Evolutionary conservation across 2,113 vertebrate species (phyloP).

Genomic region (Indri indri): DNA sequence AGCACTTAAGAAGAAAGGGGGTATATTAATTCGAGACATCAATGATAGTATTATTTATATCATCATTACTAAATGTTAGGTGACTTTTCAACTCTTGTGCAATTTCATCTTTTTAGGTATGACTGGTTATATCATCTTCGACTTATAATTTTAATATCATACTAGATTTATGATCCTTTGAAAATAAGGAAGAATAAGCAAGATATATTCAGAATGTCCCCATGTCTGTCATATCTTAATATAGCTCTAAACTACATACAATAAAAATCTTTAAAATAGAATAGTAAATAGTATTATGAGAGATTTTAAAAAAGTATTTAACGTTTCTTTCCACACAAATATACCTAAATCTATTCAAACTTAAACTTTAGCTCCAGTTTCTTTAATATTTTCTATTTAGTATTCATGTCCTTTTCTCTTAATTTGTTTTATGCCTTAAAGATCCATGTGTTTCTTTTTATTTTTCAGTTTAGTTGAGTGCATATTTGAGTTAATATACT

Average conservation of each 20-base stretch:
- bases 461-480: neutral
- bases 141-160: slow-evolving; percentile 1
- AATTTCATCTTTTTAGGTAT: neutral
- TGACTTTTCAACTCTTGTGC: neutral
- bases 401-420: neutral
- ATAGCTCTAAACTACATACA: neutral
- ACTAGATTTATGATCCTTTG: neutral
- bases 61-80: neutral
- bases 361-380: neutral
- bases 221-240: neutral
- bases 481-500: neutral
- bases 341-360: neutral
- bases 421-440: slow-evolving; percentile 21
- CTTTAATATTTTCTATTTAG: neutral
- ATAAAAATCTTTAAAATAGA: neutral
- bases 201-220: neutral
- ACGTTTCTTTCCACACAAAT: neutral
- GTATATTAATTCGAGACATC: neutral
- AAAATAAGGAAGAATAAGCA: slow-evolving; percentile 26
- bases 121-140: neutral
- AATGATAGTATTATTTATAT: slow-evolving; percentile 1
- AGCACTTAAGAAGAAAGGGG: neutral
- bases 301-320: slow-evolving; percentile 23
- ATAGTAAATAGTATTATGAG: neutral
- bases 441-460: neutral